Evolutionary conservation across 2,113 vertebrate genomes (phyloP).

Genomic region (Leptodactylus fuscus): DNA sequence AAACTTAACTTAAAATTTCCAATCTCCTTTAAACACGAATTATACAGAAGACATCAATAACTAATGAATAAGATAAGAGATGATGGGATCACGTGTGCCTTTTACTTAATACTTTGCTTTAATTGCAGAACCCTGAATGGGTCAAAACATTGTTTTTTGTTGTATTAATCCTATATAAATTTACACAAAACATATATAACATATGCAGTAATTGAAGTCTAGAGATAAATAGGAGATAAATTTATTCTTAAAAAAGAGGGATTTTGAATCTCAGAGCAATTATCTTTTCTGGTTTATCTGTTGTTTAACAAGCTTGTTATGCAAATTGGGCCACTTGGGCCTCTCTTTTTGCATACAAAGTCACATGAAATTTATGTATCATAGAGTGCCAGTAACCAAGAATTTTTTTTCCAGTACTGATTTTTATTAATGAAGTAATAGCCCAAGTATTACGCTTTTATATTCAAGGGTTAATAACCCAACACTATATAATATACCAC

Average conservation of each 20-base stretch:
- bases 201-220: constrained; percentile 1
- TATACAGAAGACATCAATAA: background rate
- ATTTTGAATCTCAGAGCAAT: constrained; percentile 31
- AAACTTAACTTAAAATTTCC: no score
- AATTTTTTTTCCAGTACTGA: background rate
- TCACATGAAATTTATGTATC: constrained; percentile 24
- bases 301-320: constrained; percentile 44
- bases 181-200: background rate
- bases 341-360: background rate
- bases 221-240: constrained; percentile 17
- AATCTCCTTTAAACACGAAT: no score
- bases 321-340: constrained; percentile 30
- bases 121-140: background rate
- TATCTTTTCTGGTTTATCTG: constrained; percentile 37
- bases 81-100: background rate
- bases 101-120: background rate
- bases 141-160: background rate
- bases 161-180: background rate
- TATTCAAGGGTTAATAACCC: background rate
- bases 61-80: background rate
- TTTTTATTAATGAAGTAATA: no score
- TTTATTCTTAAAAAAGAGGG: constrained; percentile 22
- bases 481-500: background rate
- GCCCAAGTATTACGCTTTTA: background rate
- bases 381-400: background rate